Percentiles rank a stretch among this genome's conserved stretches.
Evolutionary conservation across 2,888 invertebrate genomes (phyloP).

Genomic region (Flexamia atlantica): DNA sequence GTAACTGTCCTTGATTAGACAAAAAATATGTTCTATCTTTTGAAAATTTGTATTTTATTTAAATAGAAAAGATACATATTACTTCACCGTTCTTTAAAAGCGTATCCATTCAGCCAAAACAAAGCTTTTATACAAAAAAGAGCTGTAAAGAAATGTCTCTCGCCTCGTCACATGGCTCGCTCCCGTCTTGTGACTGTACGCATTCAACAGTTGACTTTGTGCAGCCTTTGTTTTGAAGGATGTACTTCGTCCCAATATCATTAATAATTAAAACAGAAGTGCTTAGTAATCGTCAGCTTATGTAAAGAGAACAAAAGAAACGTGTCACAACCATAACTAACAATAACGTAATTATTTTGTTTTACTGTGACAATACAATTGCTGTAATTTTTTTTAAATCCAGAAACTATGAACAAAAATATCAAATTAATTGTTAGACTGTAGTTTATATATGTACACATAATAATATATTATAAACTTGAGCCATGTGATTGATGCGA

Average conservation of each 20-base stretch:
- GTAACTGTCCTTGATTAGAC: neutral
- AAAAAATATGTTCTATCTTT: neutral
- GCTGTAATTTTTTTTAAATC: too few species aligned
- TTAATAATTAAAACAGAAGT: too few species aligned
- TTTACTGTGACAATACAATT: too few species aligned
- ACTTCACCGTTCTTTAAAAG: slow-evolving; percentile 39
- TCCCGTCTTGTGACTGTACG: neutral
- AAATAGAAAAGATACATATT: neutral
- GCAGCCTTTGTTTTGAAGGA: neutral
- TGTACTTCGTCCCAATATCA: too few species aligned
- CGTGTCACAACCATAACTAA: too few species aligned
- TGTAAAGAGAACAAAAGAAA: too few species aligned
- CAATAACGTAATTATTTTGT: too few species aligned
- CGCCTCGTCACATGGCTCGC: neutral
- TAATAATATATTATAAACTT: neutral
- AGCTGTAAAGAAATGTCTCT: slow-evolving; percentile 24
- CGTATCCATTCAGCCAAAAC: slow-evolving; percentile 10
- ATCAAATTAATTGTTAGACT: too few species aligned
- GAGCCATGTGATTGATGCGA: slow-evolving; percentile 9
- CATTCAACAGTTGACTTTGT: neutral
- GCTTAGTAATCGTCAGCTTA: too few species aligned
- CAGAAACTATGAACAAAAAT: too few species aligned
- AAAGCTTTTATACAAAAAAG: slow-evolving; percentile 15
- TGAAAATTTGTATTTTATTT: neutral
- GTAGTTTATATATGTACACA: neutral